Percentiles rank a stretch among this genome's conserved stretches.
phyloP scores from a whole-genome alignment of 2,888 invertebrate species.

The Drosophila multiciliata region DNA sequence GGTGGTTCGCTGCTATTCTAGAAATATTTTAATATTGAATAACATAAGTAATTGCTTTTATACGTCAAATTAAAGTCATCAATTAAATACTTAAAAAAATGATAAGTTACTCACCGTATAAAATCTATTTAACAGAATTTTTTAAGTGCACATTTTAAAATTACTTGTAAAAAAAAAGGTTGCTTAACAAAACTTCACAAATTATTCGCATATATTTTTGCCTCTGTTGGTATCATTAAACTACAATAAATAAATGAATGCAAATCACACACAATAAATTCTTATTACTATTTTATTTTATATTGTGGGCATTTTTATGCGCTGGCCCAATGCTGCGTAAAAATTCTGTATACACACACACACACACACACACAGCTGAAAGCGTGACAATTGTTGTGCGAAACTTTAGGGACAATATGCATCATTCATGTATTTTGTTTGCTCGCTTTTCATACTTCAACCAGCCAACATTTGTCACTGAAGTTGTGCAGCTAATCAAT shows the following conservation, averaged over 20 bases:
- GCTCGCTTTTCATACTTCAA: constrained; percentile 1
- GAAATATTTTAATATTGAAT: neutral
- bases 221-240: neutral
- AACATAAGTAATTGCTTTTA: neutral
- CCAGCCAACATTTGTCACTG: constrained; percentile 1
- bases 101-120: too few relatives aligned
- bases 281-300: constrained; percentile 27
- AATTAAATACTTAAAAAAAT: neutral
- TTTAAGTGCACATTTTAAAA: neutral
- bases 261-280: constrained; percentile 54
- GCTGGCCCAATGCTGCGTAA: constrained; percentile 23
- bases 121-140: neutral
- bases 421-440: constrained; percentile 9
- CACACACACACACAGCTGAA: constrained; percentile 27
- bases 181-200: neutral
- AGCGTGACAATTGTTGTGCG: constrained; percentile 23
- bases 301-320: neutral
- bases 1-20: neutral
- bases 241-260: constrained; percentile 34
- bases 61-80: neutral
- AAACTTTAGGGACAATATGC: constrained; percentile 19
- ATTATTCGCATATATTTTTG: constrained; percentile 3
- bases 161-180: neutral
- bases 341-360: constrained; percentile 13
- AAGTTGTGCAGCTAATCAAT: constrained; percentile 35